phyloP scores from a whole-genome alignment of 2,113 vertebrate species.

The Carollia perspicillata region DNA sequence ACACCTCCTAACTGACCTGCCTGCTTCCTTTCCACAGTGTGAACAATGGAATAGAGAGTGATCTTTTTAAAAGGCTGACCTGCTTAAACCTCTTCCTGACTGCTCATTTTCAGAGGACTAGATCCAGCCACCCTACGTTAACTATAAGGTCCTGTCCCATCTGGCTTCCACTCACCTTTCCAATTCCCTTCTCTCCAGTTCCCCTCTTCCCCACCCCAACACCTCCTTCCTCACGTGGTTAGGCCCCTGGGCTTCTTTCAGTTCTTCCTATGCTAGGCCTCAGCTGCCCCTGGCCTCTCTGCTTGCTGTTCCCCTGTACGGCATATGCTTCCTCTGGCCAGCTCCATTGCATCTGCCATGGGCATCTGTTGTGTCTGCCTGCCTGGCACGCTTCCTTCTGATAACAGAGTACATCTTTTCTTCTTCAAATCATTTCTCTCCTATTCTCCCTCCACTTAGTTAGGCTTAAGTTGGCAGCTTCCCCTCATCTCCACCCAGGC shows the following conservation, averaged over 20 bases:
- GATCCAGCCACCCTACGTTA: neutral
- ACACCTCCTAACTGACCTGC: neutral
- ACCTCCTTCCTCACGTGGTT: neutral
- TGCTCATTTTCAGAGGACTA: neutral
- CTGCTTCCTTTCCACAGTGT: neutral
- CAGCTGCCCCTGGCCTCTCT: neutral
- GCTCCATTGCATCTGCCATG: neutral
- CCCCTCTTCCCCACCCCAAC: too few species aligned
- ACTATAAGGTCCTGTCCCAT: neutral
- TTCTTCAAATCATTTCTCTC: neutral
- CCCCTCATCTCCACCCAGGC: neutral
- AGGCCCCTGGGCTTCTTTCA: neutral
- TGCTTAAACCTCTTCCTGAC: neutral
- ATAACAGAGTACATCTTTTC: neutral
- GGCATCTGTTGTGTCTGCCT: constrained; percentile 20
- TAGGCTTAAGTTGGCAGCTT: neutral
- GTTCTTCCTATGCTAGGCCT: neutral
- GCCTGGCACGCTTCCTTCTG: neutral
- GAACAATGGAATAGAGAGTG: neutral
- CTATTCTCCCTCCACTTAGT: neutral
- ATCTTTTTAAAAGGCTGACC: neutral
- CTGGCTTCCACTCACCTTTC: neutral
- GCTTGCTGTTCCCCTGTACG: neutral
- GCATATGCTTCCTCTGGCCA: neutral
- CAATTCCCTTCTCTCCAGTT: neutral